Base-by-base conservation (phyloP, 2,797 vertebrate species). In the Syndactyla subalaris region DNA sequence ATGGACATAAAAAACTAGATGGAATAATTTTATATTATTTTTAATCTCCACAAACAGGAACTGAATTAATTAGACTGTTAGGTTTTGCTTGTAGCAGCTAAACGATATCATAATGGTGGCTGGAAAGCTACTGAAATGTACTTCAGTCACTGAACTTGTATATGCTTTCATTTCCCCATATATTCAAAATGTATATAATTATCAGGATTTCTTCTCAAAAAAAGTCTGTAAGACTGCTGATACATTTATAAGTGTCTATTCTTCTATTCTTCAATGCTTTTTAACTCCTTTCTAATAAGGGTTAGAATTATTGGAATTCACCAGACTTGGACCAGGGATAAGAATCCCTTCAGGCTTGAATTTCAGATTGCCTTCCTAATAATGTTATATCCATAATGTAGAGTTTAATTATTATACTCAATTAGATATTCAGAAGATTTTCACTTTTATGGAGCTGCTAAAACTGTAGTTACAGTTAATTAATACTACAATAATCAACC, bases 51-150 rank as follows among this genome's bases (percentile, higher is more conserved):
- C 78, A 93, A 93, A 79, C 23, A 81, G 55, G 32, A 88, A 46
- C 39, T 80, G 38, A 43, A 66, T 89, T 54, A 93, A 94, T 92
- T 85, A 82, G 41, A 46, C 83, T 74, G 38, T 85, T 94, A 65
- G 55, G 63, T 93, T 95, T 94, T 76, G 39, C 82, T 96, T 95
- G 65, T 59, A 82, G 58, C 23, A 92, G 43, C 72, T 93, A 89
- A 97, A 89, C 27, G 88, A 17, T 66, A 22, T 75, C 18, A 15
- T 46, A 71, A 71, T 51, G 30, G 12, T 30, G n/a, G 10, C 24
- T 51, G 43, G 8, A 73, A 15, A 89, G 32, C 30, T 70, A 84
- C 8, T 73, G 51, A 90, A 92, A 91, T 34, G 27, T 43, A 6
- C 45, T 91, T 92, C 18, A 45, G 46, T 85, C 38, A 58, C 54